These are phyloP conservation scores for Fukomys damarensis DNA, from an alignment of 2,113 vertebrate species.

Conservation along the genomic window DNA sequence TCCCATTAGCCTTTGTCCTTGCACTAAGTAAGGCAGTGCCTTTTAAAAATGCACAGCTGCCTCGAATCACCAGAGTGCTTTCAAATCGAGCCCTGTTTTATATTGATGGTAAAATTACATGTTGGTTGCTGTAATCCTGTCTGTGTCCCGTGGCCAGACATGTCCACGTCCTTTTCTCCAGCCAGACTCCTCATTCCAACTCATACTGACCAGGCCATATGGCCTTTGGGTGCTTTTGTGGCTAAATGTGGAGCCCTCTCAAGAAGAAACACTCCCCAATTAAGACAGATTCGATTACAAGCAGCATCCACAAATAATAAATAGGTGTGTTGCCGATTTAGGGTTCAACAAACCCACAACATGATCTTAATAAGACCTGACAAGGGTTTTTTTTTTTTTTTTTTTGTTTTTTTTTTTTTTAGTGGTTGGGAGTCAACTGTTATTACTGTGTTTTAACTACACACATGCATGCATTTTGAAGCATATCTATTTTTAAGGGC, in stretches of 20 bases:
- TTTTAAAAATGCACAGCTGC: slow-evolving; percentile 84
- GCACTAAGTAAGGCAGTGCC: slow-evolving; percentile 79
- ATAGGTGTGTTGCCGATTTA: slow-evolving; percentile 64
- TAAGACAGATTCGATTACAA: slow-evolving; percentile 75
- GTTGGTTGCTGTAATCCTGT: slow-evolving; percentile 85
- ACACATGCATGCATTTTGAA: neutral
- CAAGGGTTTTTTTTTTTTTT: slow-evolving; percentile 75
- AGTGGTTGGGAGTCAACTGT: slow-evolving; percentile 78
- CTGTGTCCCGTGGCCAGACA: slow-evolving; percentile 74
- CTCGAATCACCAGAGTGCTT: slow-evolving; percentile 81
- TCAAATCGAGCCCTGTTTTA: slow-evolving; percentile 83
- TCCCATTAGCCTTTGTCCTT: slow-evolving; percentile 85
- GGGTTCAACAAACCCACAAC: slow-evolving; percentile 70
- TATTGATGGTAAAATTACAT: slow-evolving; percentile 86
- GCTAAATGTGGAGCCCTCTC: slow-evolving; percentile 61
- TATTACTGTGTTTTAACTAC: slow-evolving; percentile 77
- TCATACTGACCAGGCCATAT: slow-evolving; percentile 77
- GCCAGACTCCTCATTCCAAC: slow-evolving; percentile 57
- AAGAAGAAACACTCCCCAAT: slow-evolving; percentile 68
- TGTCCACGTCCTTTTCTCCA: neutral
- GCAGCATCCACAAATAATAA: slow-evolving; percentile 80
- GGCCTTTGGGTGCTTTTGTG: slow-evolving; percentile 60
- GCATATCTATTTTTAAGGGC: slow-evolving; percentile 79
- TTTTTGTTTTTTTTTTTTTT: slow-evolving; percentile 70
- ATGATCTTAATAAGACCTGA: slow-evolving; percentile 84